Percentiles rank a stretch among this genome's conserved stretches.
phyloP scores from a whole-genome alignment of 2,113 vertebrate genomes.

The Silurus glanis region DNA sequence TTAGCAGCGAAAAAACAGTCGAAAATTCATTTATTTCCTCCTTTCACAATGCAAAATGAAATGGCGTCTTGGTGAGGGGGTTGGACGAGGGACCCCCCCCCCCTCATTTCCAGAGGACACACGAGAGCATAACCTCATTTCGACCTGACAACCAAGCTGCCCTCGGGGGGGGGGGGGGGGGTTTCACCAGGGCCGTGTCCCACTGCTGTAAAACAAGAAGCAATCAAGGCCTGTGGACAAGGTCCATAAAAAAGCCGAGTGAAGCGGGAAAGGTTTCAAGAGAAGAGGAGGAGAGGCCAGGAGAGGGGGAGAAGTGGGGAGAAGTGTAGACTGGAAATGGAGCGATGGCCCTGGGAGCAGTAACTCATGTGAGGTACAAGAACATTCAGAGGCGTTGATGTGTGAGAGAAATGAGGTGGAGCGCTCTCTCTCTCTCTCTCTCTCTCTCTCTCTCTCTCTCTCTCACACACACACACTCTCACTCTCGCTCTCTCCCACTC shows the following conservation, averaged over 20 bases:
- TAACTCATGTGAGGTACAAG: conserved; percentile 43
- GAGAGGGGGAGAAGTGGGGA: conserved; percentile 20
- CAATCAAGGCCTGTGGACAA: conserved; percentile 47
- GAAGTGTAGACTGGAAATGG: conserved; percentile 11
- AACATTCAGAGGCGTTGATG: conserved; percentile 36
- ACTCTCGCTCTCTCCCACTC: no score
- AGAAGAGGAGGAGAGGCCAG: conserved; percentile 12
- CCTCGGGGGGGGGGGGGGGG: neutral
- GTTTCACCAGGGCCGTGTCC: neutral
- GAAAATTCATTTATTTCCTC: neutral
- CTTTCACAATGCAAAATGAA: conserved; percentile 23
- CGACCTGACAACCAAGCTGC: neutral
- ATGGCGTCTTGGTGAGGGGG: neutral
- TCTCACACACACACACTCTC: no score
- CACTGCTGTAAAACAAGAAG: conserved; percentile 48
- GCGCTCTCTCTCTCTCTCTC: neutral
- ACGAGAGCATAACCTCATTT: conserved; percentile 28
- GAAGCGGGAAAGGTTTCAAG: conserved; percentile 36
- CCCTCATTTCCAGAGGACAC: conserved; percentile 32
- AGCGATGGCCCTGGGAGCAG: conserved; percentile 13
- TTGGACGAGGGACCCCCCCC: neutral
- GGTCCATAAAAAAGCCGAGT: conserved; percentile 39
- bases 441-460: no score
- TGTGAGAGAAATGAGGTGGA: conserved; percentile 47
- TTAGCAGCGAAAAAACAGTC: neutral